These are phyloP conservation scores for Idaea aversata DNA, from an alignment of 2,888 invertebrate species.

Conservation along the genomic window DNA sequence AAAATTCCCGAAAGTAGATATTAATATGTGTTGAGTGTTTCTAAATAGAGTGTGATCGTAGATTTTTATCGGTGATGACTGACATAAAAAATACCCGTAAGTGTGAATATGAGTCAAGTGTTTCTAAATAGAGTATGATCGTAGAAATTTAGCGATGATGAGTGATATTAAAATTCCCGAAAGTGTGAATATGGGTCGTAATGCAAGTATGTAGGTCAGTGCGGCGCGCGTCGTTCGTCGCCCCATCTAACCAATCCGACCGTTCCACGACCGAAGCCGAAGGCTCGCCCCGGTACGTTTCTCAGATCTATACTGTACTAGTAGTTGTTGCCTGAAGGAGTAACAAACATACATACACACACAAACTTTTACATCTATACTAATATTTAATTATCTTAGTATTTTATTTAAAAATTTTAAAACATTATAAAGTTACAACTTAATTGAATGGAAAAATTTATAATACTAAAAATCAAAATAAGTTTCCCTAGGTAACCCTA, in stretches of 20 bases:
- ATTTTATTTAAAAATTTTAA: no score
- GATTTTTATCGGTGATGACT: no score
- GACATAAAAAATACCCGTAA: not conserved
- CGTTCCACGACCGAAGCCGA: not conserved
- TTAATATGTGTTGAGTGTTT: not conserved
- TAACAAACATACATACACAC: no score
- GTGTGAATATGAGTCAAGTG: not conserved
- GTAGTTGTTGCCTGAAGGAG: no score
- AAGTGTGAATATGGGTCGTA: constrained; percentile 56
- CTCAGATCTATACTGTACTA: not conserved
- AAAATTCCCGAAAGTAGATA: no score
- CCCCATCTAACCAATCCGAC: not conserved
- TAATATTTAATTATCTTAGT: no score
- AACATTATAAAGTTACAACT: no score
- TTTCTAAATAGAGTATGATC: not conserved
- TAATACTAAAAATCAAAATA: no score
- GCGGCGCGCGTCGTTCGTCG: constrained; percentile 23
- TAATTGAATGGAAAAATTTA: no score
- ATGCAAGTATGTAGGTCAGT: constrained; percentile 67
- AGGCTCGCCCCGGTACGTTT: not conserved
- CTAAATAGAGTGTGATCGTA: no score
- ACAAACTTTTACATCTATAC: no score
- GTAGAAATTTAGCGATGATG: constrained; percentile 14
- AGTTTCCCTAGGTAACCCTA: no score
- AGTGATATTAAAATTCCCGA: constrained; percentile 31